Evolutionary conservation across 2,113 vertebrate genomes (phyloP), one percentile per base, ranked within the genome.

Genomic region (Tychaedon coryphoeus): DNA sequence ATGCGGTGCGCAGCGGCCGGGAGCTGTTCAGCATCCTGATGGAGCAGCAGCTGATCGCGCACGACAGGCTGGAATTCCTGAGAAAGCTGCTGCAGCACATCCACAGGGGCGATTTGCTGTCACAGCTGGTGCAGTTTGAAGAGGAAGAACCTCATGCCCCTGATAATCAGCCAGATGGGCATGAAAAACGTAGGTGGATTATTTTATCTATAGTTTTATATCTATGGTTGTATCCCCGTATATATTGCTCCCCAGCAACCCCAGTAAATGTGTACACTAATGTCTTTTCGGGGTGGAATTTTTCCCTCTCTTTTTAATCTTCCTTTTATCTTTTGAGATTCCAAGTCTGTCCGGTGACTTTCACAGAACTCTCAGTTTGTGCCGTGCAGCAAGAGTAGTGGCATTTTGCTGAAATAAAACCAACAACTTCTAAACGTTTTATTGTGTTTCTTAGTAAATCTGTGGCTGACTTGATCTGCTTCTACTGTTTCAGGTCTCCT

Each of bases 401-500:
- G 19, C 8, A 1, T 65, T 92, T 75, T 76, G 26, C 54, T 56
- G 7, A 58, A 42, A 53, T 45, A 7, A 42, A 54, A 14, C 8
- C 67, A 45, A 29, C n/a, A 29, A 18, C 18, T 73, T n/a, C 8
- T 10, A 31, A 53, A 38, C 14, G 0, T 28, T 13, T 14, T 29
- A 6, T 26, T 8, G 0, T n/a, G 9, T 61, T 66, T 74, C 18
- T 25, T 43, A 34, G 16, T 16, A 66, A 75, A 79, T 22, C 19
- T 4, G 0, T 40, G 20, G 25, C 6, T 79, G 6, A 74, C 19
- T 23, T 54, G 23, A 19, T 17, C 5, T 61, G 7, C 50, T 43
- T 85, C 16, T 83, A 28, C 53, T 80, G 3, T 96, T 96, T 43
- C 90, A 99, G 99, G n/a, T 38, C 95, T 94, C 70, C 97, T 98